These are phyloP conservation scores for Yponomeuta evonymella DNA, from an alignment of 2,888 invertebrate species.

Conservation along the genomic window DNA sequence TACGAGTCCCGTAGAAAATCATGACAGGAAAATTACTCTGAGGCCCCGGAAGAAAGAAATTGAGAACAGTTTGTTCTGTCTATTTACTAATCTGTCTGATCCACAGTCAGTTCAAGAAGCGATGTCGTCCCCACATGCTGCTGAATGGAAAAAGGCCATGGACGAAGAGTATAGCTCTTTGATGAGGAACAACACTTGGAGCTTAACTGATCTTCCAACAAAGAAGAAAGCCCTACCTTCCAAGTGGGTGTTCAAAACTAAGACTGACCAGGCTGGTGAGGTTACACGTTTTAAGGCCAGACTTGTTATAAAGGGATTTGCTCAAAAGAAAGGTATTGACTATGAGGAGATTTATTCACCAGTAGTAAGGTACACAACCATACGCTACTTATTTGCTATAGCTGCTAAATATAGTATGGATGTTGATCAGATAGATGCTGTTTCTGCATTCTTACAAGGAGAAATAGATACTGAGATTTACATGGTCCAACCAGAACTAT, in stretches of 20 bases:
- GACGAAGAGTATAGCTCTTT: slow-evolving; percentile 22
- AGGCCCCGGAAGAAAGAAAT: neutral
- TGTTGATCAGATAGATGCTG: slow-evolving; percentile 27
- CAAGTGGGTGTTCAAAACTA: slow-evolving; percentile 23
- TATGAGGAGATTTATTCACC: slow-evolving; percentile 21
- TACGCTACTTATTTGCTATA: slow-evolving; percentile 24
- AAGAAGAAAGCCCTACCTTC: slow-evolving; percentile 18
- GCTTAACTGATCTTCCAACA: slow-evolving; percentile 17
- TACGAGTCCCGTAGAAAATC: neutral
- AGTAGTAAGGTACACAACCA: slow-evolving; percentile 18
- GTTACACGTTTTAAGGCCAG: slow-evolving; percentile 19
- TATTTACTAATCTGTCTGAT: slow-evolving; percentile 14
- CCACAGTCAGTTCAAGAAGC: slow-evolving; percentile 24
- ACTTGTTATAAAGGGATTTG: slow-evolving; percentile 23
- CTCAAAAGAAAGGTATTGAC: slow-evolving; percentile 20
- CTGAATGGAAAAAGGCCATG: slow-evolving; percentile 24
- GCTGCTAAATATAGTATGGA: slow-evolving; percentile 24
- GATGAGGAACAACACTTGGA: slow-evolving; percentile 23
- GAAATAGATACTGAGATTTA: slow-evolving; percentile 28
- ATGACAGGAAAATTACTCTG: neutral
- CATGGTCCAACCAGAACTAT: slow-evolving; percentile 25
- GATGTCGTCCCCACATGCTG: slow-evolving; percentile 19
- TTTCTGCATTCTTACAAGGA: slow-evolving; percentile 28
- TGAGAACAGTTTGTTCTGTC: neutral
- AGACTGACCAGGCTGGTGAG: slow-evolving; percentile 22